Conservation (phyloP, 2,113 vertebrate genomes). For the Epinephelus lanceolatus region DNA sequence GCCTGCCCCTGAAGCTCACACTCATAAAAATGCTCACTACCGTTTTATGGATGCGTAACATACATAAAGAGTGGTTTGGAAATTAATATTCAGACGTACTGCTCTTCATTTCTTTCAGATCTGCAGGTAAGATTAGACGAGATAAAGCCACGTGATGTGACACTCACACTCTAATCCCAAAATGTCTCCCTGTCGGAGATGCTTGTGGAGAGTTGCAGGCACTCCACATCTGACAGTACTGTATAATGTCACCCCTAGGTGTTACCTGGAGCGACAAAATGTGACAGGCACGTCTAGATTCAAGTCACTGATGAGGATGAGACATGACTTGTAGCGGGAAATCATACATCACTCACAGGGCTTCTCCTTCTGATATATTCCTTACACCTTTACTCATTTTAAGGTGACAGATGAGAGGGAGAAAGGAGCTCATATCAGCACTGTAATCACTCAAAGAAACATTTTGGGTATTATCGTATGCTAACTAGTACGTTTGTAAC, state of each 20-base stretch:
- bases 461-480: background rate
- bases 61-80: background rate
- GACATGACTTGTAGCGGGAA: slow-evolving; percentile 26
- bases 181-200: background rate
- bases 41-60: background rate
- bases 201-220: slow-evolving; percentile 12
- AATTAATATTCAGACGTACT: background rate
- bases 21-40: background rate
- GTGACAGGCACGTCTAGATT: slow-evolving; percentile 42
- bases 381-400: background rate
- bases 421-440: background rate
- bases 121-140: slow-evolving; percentile 1
- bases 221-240: slow-evolving; percentile 38
- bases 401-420: background rate
- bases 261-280: slow-evolving; percentile 46
- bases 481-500: background rate
- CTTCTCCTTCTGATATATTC: background rate
- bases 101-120: background rate
- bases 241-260: background rate
- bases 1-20: background rate
- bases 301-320: slow-evolving; percentile 21
- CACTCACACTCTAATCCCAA: background rate
- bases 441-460: background rate
- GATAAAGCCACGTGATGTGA: background rate
- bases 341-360: slow-evolving; percentile 21